Conservation (phyloP, 2,797 vertebrate genomes). For the Thaleichthys pacificus region DNA sequence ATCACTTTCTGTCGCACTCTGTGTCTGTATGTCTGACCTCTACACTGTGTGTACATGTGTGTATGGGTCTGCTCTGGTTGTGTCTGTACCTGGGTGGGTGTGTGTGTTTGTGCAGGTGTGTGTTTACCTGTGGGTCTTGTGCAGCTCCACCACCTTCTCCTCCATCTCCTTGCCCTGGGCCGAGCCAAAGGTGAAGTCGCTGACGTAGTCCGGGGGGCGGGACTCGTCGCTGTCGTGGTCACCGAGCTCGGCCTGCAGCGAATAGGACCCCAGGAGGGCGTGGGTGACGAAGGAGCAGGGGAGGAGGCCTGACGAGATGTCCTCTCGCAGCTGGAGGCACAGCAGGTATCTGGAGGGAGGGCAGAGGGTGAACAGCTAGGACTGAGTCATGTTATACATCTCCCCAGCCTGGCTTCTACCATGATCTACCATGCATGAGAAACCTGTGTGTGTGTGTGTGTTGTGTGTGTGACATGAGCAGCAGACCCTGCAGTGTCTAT, state of each 20-base stretch:
- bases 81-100: background rate
- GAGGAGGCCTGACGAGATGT: conserved; percentile 87
- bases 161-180: conserved; percentile 94
- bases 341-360: conserved; percentile 83
- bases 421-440: background rate
- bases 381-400: too few species aligned
- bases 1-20: too few species aligned
- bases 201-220: conserved; percentile 76
- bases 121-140: conserved; percentile 91
- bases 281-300: conserved; percentile 97
- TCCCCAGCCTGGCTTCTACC: background rate
- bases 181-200: conserved; percentile 87
- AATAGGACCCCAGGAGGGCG: conserved; percentile 91
- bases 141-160: conserved; percentile 92
- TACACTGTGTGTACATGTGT: background rate
- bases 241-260: conserved; percentile 91
- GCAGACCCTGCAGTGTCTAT: too few species aligned
- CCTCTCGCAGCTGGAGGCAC: conserved; percentile 96
- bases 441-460: background rate
- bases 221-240: conserved; percentile 89
- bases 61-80: background rate
- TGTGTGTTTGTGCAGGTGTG: conserved; percentile 72
- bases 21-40: background rate
- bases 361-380: background rate
- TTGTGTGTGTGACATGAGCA: too few species aligned